phyloP scores from a whole-genome alignment of 2,888 invertebrate species.

The Scaptodrosophila latifasciaeformis region DNA sequence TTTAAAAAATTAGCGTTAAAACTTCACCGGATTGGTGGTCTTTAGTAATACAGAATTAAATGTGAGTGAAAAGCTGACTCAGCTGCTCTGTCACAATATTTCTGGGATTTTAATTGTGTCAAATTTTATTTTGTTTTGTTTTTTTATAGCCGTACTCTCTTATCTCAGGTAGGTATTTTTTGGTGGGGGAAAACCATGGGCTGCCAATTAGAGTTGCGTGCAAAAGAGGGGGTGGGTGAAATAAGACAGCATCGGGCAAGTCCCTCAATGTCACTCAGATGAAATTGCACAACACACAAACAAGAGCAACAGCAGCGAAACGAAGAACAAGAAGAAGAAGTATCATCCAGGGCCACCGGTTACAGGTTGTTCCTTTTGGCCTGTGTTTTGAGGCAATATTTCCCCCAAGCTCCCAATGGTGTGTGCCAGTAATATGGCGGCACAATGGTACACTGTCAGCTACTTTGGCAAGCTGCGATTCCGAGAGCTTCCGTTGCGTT shows the following conservation, averaged over 20 bases:
- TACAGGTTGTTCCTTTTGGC: constrained; percentile 42
- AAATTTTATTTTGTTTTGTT: constrained; percentile 42
- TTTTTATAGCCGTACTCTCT: constrained; percentile 18
- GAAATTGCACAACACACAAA: too few species aligned
- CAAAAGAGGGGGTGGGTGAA: neutral
- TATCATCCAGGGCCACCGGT: constrained; percentile 2
- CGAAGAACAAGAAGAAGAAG: neutral
- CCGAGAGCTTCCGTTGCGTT: constrained; percentile 7
- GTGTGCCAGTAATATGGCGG: constrained; percentile 62
- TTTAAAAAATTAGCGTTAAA: constrained; percentile 39
- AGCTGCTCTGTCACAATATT: constrained; percentile 26
- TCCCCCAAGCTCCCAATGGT: constrained; percentile 38
- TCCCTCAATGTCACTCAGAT: constrained; percentile 58
- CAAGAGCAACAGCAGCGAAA: too few species aligned
- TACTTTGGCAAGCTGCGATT: neutral
- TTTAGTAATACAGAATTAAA: neutral
- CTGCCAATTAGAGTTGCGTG: constrained; percentile 62
- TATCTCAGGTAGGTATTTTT: constrained; percentile 13
- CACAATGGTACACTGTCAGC: constrained; percentile 10
- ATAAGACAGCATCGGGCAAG: constrained; percentile 26
- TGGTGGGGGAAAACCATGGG: constrained; percentile 52
- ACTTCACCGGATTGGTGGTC: neutral
- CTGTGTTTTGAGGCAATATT: neutral
- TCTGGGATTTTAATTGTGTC: constrained; percentile 58
- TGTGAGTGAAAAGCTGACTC: too few species aligned